Percentiles rank a stretch among this genome's conserved stretches.
Evolutionary conservation across 2,797 vertebrate species (phyloP).

Genomic region (Chelmon rostratus): DNA sequence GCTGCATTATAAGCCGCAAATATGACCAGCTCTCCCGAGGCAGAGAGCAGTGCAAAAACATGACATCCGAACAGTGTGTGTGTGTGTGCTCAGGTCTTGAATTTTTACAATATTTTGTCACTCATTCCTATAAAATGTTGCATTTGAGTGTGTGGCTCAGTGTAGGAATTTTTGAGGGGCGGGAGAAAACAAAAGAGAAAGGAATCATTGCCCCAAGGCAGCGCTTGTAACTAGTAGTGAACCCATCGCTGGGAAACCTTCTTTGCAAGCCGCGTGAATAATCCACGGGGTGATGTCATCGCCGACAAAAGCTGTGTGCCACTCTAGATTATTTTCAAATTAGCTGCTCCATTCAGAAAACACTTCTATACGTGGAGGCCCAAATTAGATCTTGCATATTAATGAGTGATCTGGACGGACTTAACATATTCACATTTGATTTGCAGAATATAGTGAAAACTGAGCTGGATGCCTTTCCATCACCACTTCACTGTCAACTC

Average conservation of each 20-base stretch:
- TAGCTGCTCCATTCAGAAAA: slow-evolving; percentile 71
- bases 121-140: slow-evolving; percentile 23
- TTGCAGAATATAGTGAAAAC: slow-evolving; percentile 17
- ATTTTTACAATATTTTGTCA: slow-evolving; percentile 24
- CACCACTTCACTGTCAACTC: not conserved
- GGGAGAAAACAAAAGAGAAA: slow-evolving; percentile 39
- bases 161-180: slow-evolving; percentile 23
- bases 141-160: slow-evolving; percentile 19
- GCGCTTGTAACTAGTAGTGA: slow-evolving; percentile 46
- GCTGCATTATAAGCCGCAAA: slow-evolving; percentile 52
- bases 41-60: not conserved
- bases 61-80: slow-evolving; percentile 24
- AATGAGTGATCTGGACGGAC: slow-evolving; percentile 50
- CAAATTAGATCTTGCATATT: slow-evolving; percentile 70
- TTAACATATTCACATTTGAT: slow-evolving; percentile 40
- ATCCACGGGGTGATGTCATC: slow-evolving; percentile 72
- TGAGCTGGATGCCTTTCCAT: slow-evolving; percentile 4
- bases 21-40: slow-evolving; percentile 35
- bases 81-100: slow-evolving; percentile 3
- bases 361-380: slow-evolving; percentile 55
- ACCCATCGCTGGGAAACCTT: slow-evolving; percentile 57
- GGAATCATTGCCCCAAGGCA: slow-evolving; percentile 49
- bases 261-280: slow-evolving; percentile 63
- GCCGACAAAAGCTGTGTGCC: slow-evolving; percentile 69
- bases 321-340: slow-evolving; percentile 79